Evolutionary conservation across 2,113 vertebrate species (phyloP).

Genomic region (Pterophyllum scalare): DNA sequence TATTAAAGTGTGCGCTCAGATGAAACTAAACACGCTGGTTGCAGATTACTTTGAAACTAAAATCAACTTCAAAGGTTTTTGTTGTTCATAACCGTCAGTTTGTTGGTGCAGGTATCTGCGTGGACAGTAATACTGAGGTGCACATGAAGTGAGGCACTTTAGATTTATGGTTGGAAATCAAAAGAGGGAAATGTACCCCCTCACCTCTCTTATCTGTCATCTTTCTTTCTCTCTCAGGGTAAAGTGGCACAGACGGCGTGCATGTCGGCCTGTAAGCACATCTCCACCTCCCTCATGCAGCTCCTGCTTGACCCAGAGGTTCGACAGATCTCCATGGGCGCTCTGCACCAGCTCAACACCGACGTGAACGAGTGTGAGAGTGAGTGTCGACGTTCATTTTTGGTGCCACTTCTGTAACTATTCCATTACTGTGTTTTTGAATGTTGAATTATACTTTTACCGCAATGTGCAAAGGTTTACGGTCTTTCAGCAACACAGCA

Average conservation of each 20-base stretch:
- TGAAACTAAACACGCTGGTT: too few relatives aligned
- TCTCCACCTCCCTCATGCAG: conserved; percentile 93
- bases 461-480: too few relatives aligned
- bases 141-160: not conserved
- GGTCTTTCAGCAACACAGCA: too few relatives aligned
- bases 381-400: conserved; percentile 74
- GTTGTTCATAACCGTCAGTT: too few relatives aligned
- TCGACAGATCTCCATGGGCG: conserved; percentile 92
- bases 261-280: conserved; percentile 98
- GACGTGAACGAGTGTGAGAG: conserved; percentile 96
- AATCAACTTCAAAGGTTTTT: too few relatives aligned
- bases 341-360: conserved; percentile 92
- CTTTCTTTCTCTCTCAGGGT: conserved; percentile 79
- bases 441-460: not conserved
- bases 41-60: too few relatives aligned
- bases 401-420: not conserved
- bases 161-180: not conserved
- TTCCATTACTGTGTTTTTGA: not conserved
- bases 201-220: not conserved
- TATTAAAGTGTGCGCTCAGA: too few relatives aligned
- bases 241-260: conserved; percentile 98
- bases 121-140: too few relatives aligned
- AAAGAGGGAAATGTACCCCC: not conserved
- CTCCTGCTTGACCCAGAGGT: conserved; percentile 92
- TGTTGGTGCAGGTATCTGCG: too few relatives aligned